Evolutionary conservation across 2,797 vertebrate genomes (phyloP).

Genomic region (Brotula barbata): DNA sequence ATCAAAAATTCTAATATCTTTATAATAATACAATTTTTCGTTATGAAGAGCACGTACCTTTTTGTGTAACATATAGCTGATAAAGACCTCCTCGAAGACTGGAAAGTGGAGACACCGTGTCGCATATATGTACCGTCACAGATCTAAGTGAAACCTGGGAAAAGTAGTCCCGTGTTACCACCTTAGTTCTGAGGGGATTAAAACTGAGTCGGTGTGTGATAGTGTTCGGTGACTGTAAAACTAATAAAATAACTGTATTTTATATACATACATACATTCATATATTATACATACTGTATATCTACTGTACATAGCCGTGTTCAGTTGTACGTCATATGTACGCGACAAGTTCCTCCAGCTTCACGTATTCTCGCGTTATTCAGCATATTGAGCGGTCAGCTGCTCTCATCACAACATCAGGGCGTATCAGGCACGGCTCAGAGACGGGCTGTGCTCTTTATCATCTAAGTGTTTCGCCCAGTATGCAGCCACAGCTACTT

Average conservation of each 20-base stretch:
- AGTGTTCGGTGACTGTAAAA: background rate
- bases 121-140: conserved; percentile 61
- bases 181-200: no score
- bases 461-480: conserved; percentile 11
- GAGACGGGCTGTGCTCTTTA: background rate
- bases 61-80: conserved; percentile 62
- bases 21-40: background rate
- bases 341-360: background rate
- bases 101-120: conserved; percentile 17
- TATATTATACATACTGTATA: no score
- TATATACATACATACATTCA: no score
- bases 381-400: conserved; percentile 38
- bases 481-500: conserved; percentile 52
- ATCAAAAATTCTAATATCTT: background rate
- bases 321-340: no score
- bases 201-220: no score
- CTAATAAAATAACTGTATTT: no score
- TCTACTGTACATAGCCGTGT: no score
- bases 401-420: conserved; percentile 65
- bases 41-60: conserved; percentile 62
- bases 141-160: conserved; percentile 37
- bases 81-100: conserved; percentile 31
- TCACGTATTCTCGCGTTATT: conserved; percentile 59
- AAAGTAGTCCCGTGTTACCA: conserved; percentile 54
- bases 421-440: conserved; percentile 63